Evolutionary conservation across 2,113 vertebrate genomes (phyloP).

Genomic region (Acrocephalus arundinaceus): DNA sequence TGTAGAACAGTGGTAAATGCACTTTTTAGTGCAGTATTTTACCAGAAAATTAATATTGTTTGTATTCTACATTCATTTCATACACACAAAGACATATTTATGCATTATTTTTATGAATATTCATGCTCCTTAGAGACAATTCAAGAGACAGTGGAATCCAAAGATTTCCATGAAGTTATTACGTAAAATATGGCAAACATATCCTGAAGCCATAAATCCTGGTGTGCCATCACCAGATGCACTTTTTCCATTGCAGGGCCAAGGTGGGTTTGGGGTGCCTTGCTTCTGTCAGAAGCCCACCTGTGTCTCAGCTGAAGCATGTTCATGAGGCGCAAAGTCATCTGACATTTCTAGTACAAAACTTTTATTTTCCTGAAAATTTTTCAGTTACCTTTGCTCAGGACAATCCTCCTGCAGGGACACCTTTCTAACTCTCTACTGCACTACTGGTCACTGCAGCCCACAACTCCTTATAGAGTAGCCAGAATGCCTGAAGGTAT

Average conservation of each 20-base stretch:
- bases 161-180: background rate
- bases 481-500: background rate
- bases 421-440: background rate
- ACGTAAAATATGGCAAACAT: fast-evolving
- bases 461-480: fast-evolving
- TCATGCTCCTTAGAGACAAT: background rate
- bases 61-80: background rate
- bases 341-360: background rate
- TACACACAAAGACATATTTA: background rate
- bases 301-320: background rate
- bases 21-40: background rate
- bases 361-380: background rate
- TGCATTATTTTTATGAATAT: background rate
- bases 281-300: background rate
- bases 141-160: background rate
- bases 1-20: background rate
- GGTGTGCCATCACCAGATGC: background rate
- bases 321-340: background rate
- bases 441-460: background rate
- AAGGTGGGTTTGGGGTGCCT: background rate
- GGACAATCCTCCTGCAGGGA: background rate
- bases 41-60: background rate
- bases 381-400: background rate
- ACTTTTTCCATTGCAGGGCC: background rate
- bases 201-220: background rate